A percentile compares a stretch with the other conserved stretches of the same genome.
Evolutionary conservation across 2,888 invertebrate genomes (phyloP).

Genomic region (Willowsia nigromaculata): DNA sequence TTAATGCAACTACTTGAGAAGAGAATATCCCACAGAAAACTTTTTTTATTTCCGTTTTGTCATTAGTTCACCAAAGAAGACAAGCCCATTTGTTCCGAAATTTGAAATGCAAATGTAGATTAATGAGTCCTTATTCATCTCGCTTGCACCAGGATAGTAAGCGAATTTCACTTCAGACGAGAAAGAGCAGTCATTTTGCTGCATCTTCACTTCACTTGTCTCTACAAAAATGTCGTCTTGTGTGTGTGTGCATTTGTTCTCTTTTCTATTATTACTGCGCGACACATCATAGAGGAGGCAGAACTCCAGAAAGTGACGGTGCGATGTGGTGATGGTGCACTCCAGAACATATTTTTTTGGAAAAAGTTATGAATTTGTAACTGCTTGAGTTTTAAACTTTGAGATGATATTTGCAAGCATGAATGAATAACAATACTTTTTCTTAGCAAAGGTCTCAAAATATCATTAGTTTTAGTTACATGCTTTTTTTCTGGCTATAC

Average conservation of each 20-base stretch:
- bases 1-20: background rate
- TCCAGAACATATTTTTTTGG: background rate
- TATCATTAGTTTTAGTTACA: background rate
- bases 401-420: background rate
- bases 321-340: no score
- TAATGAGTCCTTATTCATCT: constrained; percentile 25
- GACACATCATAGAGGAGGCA: background rate
- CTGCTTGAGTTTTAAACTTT: background rate
- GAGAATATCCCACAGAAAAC: background rate
- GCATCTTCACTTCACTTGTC: background rate
- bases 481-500: background rate
- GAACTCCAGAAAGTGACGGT: no score
- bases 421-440: background rate
- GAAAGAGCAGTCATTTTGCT: background rate
- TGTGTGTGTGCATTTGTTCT: background rate
- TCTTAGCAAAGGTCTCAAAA: background rate
- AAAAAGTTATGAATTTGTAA: background rate
- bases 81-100: constrained; percentile 24
- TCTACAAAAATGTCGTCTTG: background rate
- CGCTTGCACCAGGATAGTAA: constrained; percentile 7
- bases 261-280: background rate
- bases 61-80: constrained; percentile 13
- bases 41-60: constrained; percentile 27
- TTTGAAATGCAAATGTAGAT: constrained; percentile 37
- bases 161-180: background rate